A percentile compares a stretch with the other conserved stretches of the same genome.
phyloP scores from a whole-genome alignment of 2,797 vertebrate species.

The Pterois miles region DNA sequence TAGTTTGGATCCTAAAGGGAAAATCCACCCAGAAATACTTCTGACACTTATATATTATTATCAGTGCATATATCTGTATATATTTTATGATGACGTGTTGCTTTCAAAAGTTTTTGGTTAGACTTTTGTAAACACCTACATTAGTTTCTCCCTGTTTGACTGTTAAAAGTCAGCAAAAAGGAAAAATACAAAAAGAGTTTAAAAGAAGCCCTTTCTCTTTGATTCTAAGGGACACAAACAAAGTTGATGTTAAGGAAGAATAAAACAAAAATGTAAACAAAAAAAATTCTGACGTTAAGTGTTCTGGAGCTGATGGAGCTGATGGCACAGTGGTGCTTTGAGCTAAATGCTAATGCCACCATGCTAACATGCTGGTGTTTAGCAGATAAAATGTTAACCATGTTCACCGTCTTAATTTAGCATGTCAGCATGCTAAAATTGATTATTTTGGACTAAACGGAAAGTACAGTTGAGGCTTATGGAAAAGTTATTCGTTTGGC shows the following conservation, averaged over 20 bases:
- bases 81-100: not conserved
- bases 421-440: not conserved
- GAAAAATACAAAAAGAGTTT: not conserved
- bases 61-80: not conserved
- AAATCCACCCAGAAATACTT: conserved; percentile 40
- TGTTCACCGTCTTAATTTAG: not conserved
- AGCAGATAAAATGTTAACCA: not conserved
- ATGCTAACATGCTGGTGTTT: not conserved
- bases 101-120: not conserved
- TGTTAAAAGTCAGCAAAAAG: not conserved
- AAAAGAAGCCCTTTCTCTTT: not conserved
- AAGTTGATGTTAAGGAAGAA: not conserved
- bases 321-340: not conserved
- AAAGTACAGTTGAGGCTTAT: not conserved
- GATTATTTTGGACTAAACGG: not conserved
- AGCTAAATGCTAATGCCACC: not conserved
- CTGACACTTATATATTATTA: not conserved
- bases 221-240: not conserved
- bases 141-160: not conserved
- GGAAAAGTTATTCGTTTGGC: not conserved
- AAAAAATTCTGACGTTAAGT: not conserved
- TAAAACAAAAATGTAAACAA: not conserved
- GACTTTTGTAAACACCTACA: not conserved
- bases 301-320: not conserved
- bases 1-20: not conserved